These are phyloP conservation scores for Melipona bicolor DNA, from an alignment of 2,888 invertebrate species.

Conservation along the genomic window DNA sequence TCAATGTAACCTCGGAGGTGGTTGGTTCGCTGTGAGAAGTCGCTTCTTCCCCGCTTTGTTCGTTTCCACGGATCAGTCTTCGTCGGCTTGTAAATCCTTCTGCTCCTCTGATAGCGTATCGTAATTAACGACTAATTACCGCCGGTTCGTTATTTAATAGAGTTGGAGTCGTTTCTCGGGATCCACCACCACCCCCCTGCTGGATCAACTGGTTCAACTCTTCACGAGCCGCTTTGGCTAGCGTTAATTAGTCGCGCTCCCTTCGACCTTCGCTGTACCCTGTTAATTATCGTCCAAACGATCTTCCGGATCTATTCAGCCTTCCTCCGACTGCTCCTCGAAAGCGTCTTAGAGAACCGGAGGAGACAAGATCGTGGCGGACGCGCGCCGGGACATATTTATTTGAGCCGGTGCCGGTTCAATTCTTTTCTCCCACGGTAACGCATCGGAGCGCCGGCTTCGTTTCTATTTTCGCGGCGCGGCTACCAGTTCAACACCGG, in stretches of 20 bases:
- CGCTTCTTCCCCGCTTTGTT: neutral
- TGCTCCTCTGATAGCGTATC: slow-evolving; percentile 30
- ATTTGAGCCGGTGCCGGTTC: slow-evolving; percentile 24
- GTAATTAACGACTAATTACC: slow-evolving; percentile 61
- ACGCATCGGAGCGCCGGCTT: slow-evolving; percentile 5
- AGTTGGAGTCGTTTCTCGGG: slow-evolving; percentile 22
- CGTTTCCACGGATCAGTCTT: slow-evolving; percentile 15
- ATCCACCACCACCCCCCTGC: slow-evolving; percentile 11
- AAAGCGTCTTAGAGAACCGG: slow-evolving; percentile 4
- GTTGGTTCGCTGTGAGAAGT: neutral
- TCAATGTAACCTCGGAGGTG: neutral
- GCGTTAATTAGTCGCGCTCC: slow-evolving; percentile 61
- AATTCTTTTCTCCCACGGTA: slow-evolving; percentile 49
- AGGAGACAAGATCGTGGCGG: slow-evolving; percentile 31
- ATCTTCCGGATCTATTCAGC: slow-evolving; percentile 51
- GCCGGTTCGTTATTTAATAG: slow-evolving; percentile 45
- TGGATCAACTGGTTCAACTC: slow-evolving; percentile 26
- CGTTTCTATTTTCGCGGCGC: slow-evolving; percentile 33
- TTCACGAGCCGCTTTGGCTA: slow-evolving; percentile 33
- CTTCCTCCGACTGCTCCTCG: slow-evolving; percentile 20
- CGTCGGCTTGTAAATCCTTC: neutral
- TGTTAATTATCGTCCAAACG: slow-evolving; percentile 57
- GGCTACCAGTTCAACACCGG: slow-evolving; percentile 19
- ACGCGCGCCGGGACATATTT: slow-evolving; percentile 39
- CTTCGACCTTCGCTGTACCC: slow-evolving; percentile 48